Base-by-base conservation (phyloP, 1,140 invertebrate genomes). In the Sarcophaga peregrina region DNA sequence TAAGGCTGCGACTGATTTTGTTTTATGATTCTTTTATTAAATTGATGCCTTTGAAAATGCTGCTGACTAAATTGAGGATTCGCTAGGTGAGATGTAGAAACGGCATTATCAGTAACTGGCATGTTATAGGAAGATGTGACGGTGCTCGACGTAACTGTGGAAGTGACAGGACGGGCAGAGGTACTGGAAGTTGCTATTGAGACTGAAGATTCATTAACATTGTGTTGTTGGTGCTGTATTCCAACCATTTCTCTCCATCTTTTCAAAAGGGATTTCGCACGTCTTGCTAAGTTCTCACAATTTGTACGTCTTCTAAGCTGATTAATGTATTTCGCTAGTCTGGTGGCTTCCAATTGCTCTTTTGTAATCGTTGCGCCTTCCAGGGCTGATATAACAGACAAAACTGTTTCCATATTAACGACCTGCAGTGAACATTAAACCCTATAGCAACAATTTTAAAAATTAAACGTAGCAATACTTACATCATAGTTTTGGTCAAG, bases 311-410 rank as follows among this genome's bases (percentile, higher is more conserved):
- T 92, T 80, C 97, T 93, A 37, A 98, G 91, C 91, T 98, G 96
- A 91, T 98, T 98, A 87, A 98, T 95, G 88, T 96, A 94, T 91
- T 96, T 96, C n/a, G 97, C 97, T 90, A 99, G 93, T 94, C 97
- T 93, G 93, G 97, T 94, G 93, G 93, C 93, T 95, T 98, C 97
- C 92, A 98, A 92, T 92, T 96, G 94, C 91, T 98, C 97, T 94
- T 97, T 97, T 91, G 97, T 98, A 92, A 98, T 96, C 91, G 95
- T 93, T 91, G 96, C 95, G 92, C 94, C 96, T 92, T 98, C 97
- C 94, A 98, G 93, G 90, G 95, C 93, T 91, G 95, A 94, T 92
- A 98, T 96, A 92, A 98, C 95, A 92, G 97, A 96, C 92, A 96
- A 93, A 92, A 98, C 96, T 89, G 94, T 93, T 89, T 94, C 94